Percentiles rank a stretch among this genome's conserved stretches.
Conservation (phyloP, 2,888 invertebrate genomes). For the Octonoba sinensis region DNA sequence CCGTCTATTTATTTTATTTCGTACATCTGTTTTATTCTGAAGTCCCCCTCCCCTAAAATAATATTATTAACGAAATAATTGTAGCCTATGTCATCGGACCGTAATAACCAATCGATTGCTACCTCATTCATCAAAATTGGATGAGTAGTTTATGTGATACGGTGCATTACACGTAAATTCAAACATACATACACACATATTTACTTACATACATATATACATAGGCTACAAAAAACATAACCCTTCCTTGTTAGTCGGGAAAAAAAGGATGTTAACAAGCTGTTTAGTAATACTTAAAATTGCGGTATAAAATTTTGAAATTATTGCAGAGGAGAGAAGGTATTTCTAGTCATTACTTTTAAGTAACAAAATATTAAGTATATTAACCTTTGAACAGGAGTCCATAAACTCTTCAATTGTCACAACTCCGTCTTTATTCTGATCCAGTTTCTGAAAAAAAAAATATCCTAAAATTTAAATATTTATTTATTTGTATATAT, state of each 20-base stretch:
- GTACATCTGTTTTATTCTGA: no score
- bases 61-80: no score
- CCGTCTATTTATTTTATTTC: no score
- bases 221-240: background rate
- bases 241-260: no score
- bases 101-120: no score
- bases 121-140: no score
- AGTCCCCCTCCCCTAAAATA: no score
- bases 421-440: slow-evolving; percentile 90
- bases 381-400: slow-evolving; percentile 76
- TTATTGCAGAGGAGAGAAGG: no score
- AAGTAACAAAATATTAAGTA: background rate
- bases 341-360: background rate
- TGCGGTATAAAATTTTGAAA: background rate
- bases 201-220: background rate
- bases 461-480: background rate
- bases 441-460: slow-evolving; percentile 74
- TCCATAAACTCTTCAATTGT: slow-evolving; percentile 91
- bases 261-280: no score
- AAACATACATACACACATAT: background rate
- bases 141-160: no score
- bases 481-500: background rate
- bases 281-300: background rate
- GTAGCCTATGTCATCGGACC: no score
- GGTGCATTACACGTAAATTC: background rate